Evolutionary conservation across 2,113 vertebrate genomes (phyloP), one percentile per base, ranked within the genome.

Genomic region (Thalassoma bifasciatum): DNA sequence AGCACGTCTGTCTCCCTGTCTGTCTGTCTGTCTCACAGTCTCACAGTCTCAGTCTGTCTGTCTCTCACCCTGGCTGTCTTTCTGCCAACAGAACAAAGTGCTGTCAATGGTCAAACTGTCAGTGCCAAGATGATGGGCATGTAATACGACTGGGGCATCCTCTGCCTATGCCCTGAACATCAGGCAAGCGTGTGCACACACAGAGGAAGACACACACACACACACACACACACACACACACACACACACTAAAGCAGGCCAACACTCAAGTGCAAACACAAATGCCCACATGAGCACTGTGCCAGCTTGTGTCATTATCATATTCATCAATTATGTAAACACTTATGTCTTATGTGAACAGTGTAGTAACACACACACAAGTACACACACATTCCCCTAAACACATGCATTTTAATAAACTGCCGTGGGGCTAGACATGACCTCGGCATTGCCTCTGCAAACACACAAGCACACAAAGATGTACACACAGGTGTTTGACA

Each of bases 241-340:
- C 30, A 30, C 30, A 30, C 30, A 30, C 13, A n/a, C 12, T 75
- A 72, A 66, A 22, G 22, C 26, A 75, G n/a, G 40, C 56, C 17
- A 23, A 69, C 78, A 85, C 83, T 17, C 51, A 14, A 67, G 61
- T 26, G n/a, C 50, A 72, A 54, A 66, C 79, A 83, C 77, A 82
- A 81, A 85, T 81, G 74, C 77, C 69, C 81, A 82, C 51, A 83
- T 70, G 62, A 88, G 78, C 74, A 61, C 86, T 84, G 75, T 83
- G 82, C 91, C 90, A 92, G 91, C 89, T 91, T 93, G 93, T 88
- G 84, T 93, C 90, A 94, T 94, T 94, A 94, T 92, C 92, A 94
- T 93, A 93, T 92, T 94, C 92, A 94, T 94, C 92, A 94, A 94
- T 94, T 93, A 94, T 94, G 93, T 93, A 93, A 94, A 94, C 91